Evolutionary conservation across 2,888 invertebrate species (phyloP), one percentile per base, ranked within the genome.

Genomic region (Dasysyrphus tricinctus): DNA sequence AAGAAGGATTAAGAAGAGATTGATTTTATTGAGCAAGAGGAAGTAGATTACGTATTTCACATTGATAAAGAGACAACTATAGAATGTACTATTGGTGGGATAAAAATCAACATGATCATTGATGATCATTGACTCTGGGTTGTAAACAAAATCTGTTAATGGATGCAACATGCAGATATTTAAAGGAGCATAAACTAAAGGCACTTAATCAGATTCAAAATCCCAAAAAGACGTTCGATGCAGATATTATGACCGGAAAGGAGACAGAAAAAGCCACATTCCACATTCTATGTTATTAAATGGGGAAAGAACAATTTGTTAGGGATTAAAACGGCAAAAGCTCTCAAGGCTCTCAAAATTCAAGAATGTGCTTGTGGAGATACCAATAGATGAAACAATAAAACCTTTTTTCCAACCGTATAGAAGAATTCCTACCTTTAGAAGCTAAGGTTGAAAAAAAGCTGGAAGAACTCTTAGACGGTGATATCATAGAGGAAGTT

Each of bases 11-110:
- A 44, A 8, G 70, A 70, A 63, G 79, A 79, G 32, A 57, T 79
- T n/a, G 72, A 57, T 32, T 79, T 65, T 47, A 73, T 79, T 44
- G 73, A 73, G 37, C 59, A 79, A 49, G 73, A 65, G 37, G 65
- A 73, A 29, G 16, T 63, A 76, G 65, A 76, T 47, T 76, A 76
- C 34, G 69, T 78, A 6, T 72, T 70, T 69, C 76, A 69, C 51
- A 78, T 78, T 11, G 65, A 65, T 61, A 79, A 47, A 57, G 65
- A 73, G 3, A 65, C 72, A 34, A 63, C 65, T 56, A 72, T 73
- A 56, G 56, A 65, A 65, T 73, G 72, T 49, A 11, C 8, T 34
- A 72, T 79, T 49, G 63, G 63, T 34, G 72, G 63, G 12, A 51
- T 78, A 72, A 47, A 63, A 19, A 54, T 72, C 9, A 82, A 56